Evolutionary conservation across 2,888 invertebrate species (phyloP).

Genomic region (Steinernema carpocapsae): DNA sequence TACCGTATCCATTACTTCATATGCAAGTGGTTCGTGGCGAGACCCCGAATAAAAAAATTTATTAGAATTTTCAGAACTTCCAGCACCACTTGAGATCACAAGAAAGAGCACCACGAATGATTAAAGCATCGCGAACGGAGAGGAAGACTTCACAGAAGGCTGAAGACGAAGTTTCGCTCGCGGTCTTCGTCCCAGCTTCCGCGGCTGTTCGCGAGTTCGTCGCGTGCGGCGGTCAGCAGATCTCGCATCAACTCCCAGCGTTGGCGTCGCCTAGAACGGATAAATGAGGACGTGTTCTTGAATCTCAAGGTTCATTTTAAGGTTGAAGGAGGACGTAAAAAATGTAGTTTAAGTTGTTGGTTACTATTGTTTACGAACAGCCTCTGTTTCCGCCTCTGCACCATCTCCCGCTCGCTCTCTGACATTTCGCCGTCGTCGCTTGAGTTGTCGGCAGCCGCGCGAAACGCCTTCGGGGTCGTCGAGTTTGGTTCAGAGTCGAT

Average conservation of each 20-base stretch:
- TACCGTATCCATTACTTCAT: background rate
- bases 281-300: background rate
- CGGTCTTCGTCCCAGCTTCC: slow-evolving; percentile 10
- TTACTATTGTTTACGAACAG: too few relatives aligned
- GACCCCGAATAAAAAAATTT: background rate
- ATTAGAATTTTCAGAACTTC: background rate
- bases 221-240: background rate
- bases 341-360: too few relatives aligned
- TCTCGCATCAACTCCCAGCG: slow-evolving; percentile 15
- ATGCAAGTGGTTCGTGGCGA: slow-evolving; percentile 1
- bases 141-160: background rate
- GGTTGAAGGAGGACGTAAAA: too few relatives aligned
- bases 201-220: background rate
- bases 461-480: background rate
- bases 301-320: background rate
- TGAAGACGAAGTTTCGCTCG: slow-evolving; percentile 25
- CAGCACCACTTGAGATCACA: background rate
- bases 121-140: background rate
- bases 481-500: background rate
- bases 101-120: background rate
- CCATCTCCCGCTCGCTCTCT: slow-evolving; percentile 20
- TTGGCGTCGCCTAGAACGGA: background rate
- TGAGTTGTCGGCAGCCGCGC: background rate
- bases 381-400: slow-evolving; percentile 13
- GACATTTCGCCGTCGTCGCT: slow-evolving; percentile 26